Evolutionary conservation across 2,888 invertebrate genomes (phyloP).

Genomic region (Adineta ricciae): DNA sequence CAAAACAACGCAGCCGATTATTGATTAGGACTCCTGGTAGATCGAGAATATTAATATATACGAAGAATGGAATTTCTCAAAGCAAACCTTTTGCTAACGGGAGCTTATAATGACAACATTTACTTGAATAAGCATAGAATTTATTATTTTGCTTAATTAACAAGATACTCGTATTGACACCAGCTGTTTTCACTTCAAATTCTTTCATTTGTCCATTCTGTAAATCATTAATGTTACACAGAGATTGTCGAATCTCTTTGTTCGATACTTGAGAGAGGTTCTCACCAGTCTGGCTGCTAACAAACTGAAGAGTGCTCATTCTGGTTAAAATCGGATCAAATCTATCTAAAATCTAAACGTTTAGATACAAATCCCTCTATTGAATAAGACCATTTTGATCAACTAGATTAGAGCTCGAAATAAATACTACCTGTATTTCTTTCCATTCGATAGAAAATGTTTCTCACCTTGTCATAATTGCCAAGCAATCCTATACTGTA

Average conservation of each 20-base stretch:
- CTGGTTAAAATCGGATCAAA: not conserved
- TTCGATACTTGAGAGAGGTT: not conserved
- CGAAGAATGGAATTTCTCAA: not conserved
- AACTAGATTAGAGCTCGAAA: too few relatives aligned
- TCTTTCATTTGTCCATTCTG: conserved; percentile 51
- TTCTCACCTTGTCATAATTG: too few relatives aligned
- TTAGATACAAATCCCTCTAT: too few relatives aligned
- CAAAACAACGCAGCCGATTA: conserved; percentile 77
- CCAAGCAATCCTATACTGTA: too few relatives aligned
- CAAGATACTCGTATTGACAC: conserved; percentile 60
- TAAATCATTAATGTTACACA: conserved; percentile 44
- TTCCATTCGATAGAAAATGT: too few relatives aligned
- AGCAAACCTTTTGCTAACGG: conserved; percentile 62
- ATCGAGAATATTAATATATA: conserved; percentile 57
- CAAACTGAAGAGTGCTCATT: not conserved
- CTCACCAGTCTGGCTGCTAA: not conserved
- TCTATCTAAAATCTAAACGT: not conserved
- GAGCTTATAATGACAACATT: conserved; percentile 88
- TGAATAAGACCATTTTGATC: too few relatives aligned
- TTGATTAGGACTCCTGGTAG: conserved; percentile 69
- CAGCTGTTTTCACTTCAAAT: conserved; percentile 54
- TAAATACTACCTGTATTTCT: too few relatives aligned
- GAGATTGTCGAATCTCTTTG: not conserved
- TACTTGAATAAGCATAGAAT: conserved; percentile 68
- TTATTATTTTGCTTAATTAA: conserved; percentile 74